phyloP scores from a whole-genome alignment of 1,140 invertebrate species.

The Apolygus lucorum region DNA sequence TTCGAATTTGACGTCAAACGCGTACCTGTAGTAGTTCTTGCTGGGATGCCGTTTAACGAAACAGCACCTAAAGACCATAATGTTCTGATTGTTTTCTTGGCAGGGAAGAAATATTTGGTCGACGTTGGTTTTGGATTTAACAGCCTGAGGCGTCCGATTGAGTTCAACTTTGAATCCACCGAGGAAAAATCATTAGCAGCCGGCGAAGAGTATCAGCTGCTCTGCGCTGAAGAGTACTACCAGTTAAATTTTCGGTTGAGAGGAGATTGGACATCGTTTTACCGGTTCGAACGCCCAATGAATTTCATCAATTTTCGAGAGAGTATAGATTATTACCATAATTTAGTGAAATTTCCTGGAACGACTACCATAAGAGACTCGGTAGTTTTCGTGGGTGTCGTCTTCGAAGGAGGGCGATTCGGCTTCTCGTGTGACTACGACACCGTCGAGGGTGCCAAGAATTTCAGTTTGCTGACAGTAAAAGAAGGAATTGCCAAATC shows the following conservation, averaged over 20 bases:
- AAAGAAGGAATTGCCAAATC: background rate
- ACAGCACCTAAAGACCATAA: background rate
- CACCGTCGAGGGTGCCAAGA: background rate
- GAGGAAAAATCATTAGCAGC: background rate
- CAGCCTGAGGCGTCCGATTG: background rate
- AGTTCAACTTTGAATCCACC: background rate
- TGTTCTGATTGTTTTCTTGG: background rate
- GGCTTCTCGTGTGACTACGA: background rate
- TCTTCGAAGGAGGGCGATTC: background rate
- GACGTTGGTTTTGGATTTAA: background rate
- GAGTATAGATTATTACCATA: background rate
- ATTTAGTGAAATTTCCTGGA: background rate
- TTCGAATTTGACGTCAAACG: background rate
- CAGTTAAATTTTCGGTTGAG: background rate
- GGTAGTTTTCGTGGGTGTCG: background rate
- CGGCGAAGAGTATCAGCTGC: background rate
- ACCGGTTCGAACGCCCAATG: background rate
- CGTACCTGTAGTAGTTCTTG: background rate
- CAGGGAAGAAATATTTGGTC: background rate
- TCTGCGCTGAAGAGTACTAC: background rate
- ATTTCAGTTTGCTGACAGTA: background rate
- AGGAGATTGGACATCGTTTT: background rate
- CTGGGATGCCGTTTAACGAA: background rate
- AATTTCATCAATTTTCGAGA: background rate
- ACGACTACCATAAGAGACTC: background rate